Evolutionary conservation across 2,888 invertebrate genomes (phyloP), one percentile per base, ranked within the genome.

Genomic region (Heterodera filipjevi): DNA sequence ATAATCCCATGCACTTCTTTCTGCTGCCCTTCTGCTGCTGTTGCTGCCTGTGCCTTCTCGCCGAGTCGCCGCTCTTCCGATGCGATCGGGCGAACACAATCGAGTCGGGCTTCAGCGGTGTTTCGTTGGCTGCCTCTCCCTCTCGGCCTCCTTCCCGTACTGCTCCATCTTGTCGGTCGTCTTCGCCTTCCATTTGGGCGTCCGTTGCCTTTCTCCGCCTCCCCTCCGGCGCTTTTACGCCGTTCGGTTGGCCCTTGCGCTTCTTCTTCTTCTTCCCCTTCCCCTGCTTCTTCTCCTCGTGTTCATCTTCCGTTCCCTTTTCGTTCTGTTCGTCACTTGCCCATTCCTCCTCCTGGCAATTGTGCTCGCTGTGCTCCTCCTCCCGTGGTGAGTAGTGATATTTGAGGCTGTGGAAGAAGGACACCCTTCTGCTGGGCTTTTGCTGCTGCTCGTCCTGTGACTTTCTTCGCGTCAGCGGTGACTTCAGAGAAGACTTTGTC

Each of bases 21-120:
- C 75, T 27, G 44, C 68, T 33, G 49, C 49, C 19, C 16, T 19
- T 49, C 49, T 49, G 14, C 8, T 19, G 12, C 64, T 49, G 39
- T 16, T 66, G 66, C 22, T 75, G 59, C 32, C 19, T 75, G 30
- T 66, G 46, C 19, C 49, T 49, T 27, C 68, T 53, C 46, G 46
- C 44, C 46, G 75, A 75, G 1, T 64, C 66, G 27, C 49, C 14
- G 33, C 68, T 32, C 30, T 32, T 75, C 30, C 75, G 30, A 1
- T 66, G 75, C 22, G 75, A 75, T 19, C 75, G 64, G 19, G 75
- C 75, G 46, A 75, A 75, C 39, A 59, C 75, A 64, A 75, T 75
- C 44, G 75, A 75, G 30, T 75, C 75, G 3, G 75, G 75, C 33
- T 75, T 75, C 46, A 75, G 68, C 66, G 75, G 75, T 10, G 49